These are phyloP conservation scores for Dione juno DNA, from an alignment of 2,888 invertebrate genomes.

Conservation along the genomic window DNA sequence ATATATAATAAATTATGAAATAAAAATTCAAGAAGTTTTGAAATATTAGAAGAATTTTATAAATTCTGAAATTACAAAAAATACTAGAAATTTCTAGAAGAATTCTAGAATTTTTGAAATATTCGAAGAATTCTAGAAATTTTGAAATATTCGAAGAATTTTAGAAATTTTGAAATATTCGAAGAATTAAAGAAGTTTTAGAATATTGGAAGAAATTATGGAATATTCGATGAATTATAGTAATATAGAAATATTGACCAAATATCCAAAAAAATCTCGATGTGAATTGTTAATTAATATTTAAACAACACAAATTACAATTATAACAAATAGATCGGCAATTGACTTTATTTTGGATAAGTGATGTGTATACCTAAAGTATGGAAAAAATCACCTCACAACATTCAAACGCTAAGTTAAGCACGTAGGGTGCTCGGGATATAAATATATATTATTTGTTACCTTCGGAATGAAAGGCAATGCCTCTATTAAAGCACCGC, in stretches of 20 bases:
- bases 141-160: too few species aligned
- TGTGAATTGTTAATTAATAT: not conserved
- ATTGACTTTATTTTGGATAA: not conserved
- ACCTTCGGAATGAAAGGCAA: slow-evolving; percentile 90
- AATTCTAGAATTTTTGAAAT: too few species aligned
- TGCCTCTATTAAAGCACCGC: slow-evolving; percentile 92
- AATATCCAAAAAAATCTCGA: not conserved
- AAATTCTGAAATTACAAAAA: too few species aligned
- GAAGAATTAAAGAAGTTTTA: not conserved
- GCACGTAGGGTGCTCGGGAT: not conserved
- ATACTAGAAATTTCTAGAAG: too few species aligned
- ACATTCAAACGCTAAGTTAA: slow-evolving; percentile 3
- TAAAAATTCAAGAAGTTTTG: too few species aligned
- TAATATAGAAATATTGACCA: not conserved
- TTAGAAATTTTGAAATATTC: too few species aligned
- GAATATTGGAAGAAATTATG: not conserved
- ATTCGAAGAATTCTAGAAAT: too few species aligned
- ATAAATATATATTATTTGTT: slow-evolving; percentile 14
- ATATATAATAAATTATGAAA: too few species aligned
- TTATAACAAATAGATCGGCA: not conserved
- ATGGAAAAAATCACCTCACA: slow-evolving; percentile 9
- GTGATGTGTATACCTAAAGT: slow-evolving; percentile 2
- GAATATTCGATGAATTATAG: not conserved
- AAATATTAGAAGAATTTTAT: too few species aligned
- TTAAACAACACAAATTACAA: not conserved